Conservation (phyloP, 2,113 vertebrate genomes). For the Miniopterus natalensis region DNA sequence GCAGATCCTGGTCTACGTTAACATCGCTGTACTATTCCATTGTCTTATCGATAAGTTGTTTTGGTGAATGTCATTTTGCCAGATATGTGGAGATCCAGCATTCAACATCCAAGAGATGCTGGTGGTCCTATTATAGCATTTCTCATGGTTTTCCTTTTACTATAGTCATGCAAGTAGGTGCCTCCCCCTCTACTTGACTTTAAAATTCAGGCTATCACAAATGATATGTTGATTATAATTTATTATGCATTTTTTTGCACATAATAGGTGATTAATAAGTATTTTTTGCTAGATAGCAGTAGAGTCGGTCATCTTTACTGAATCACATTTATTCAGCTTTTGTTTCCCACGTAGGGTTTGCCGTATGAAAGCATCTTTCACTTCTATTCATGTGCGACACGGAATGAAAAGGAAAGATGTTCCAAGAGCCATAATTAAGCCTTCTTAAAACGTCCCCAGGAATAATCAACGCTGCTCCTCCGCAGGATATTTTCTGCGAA, state of each 20-base stretch:
- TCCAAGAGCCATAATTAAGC: slow-evolving; percentile 63
- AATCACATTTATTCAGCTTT: slow-evolving; percentile 31
- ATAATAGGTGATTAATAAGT: not conserved
- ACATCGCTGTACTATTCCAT: not conserved
- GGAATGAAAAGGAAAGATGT: slow-evolving; percentile 61
- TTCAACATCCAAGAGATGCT: not conserved
- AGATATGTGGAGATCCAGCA: not conserved
- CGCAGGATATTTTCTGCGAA: slow-evolving; percentile 59
- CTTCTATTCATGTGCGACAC: not conserved
- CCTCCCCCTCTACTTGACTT: not conserved
- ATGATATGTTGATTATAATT: not conserved
- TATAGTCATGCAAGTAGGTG: not conserved
- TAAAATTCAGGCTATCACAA: not conserved
- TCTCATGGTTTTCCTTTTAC: not conserved
- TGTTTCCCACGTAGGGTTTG: not conserved
- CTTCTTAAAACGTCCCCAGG: slow-evolving; percentile 60
- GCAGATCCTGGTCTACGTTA: not conserved
- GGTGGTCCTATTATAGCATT: not conserved
- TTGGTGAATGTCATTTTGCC: not conserved
- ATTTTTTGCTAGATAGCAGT: not conserved
- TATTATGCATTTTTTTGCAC: not conserved
- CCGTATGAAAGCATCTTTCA: slow-evolving; percentile 20
- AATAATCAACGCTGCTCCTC: slow-evolving; percentile 63
- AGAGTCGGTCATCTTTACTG: not conserved
- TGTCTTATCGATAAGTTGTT: not conserved